phyloP scores from a whole-genome alignment of 1,140 invertebrate genomes.

The Bombus cullumanus region DNA sequence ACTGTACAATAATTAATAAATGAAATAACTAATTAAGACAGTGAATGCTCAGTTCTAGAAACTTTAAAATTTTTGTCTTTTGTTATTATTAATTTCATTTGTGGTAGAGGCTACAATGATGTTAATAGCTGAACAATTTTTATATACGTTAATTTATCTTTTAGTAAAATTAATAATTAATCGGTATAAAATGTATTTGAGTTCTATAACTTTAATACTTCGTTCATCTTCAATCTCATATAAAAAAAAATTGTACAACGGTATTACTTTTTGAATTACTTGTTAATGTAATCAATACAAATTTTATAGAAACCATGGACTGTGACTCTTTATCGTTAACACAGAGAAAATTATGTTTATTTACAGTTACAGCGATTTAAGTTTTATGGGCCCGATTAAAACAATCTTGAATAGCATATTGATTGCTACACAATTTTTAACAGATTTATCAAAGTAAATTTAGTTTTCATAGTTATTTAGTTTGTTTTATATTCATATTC shows the following conservation, averaged over 20 bases:
- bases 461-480: not conserved
- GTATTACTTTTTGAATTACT: not conserved
- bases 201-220: not conserved
- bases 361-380: conserved; percentile 76
- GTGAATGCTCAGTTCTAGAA: not conserved
- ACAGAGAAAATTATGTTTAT: conserved; percentile 78
- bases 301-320: not conserved
- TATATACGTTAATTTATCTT: not conserved
- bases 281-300: not conserved
- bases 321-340: conserved; percentile 62
- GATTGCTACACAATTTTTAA: not conserved
- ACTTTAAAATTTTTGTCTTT: not conserved
- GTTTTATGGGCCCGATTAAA: conserved; percentile 67
- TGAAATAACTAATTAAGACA: conserved; percentile 16
- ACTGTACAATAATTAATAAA: conserved; percentile 22
- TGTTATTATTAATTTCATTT: conserved; percentile 21
- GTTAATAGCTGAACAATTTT: not conserved
- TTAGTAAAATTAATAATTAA: conserved; percentile 19
- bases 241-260: conserved; percentile 40
- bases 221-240: conserved; percentile 8
- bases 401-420: not conserved
- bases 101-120: no score
- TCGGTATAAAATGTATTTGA: not conserved
- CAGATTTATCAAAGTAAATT: not conserved
- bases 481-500: no score